Conservation (phyloP, 2,113 vertebrate genomes). For the Periophthalmus modestus region DNA sequence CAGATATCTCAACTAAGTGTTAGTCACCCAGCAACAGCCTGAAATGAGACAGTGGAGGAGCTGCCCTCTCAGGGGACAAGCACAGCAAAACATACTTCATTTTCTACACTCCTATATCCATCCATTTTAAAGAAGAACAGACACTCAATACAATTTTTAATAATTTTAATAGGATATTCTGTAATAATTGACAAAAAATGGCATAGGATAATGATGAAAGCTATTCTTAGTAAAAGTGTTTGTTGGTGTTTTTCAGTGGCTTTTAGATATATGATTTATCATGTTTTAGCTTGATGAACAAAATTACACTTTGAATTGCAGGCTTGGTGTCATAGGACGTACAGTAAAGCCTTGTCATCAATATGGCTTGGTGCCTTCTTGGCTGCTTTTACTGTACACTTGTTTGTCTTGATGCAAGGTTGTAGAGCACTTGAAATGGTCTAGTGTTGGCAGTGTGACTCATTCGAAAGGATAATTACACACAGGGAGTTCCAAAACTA, state of each 20-base stretch:
- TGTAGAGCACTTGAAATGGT: background rate
- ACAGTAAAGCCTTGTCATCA: constrained; percentile 13
- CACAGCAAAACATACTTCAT: background rate
- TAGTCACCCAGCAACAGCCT: constrained; percentile 35
- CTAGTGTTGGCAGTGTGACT: background rate
- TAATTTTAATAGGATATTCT: background rate
- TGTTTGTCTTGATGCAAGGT: background rate
- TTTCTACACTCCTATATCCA: background rate
- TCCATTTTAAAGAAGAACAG: background rate
- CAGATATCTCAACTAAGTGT: constrained; percentile 3
- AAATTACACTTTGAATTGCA: constrained; percentile 3
- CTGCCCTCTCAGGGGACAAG: background rate
- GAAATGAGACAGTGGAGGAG: constrained; percentile 3
- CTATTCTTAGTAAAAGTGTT: too few species aligned
- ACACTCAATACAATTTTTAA: background rate
- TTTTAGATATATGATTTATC: background rate
- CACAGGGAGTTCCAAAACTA: background rate
- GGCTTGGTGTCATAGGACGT: constrained; percentile 13
- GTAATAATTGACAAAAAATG: too few species aligned
- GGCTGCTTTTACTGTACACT: background rate
- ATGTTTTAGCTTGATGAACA: background rate
- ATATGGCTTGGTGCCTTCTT: background rate
- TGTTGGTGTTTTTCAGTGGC: background rate
- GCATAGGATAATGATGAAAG: background rate
- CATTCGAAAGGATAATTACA: background rate